A percentile compares a stretch with the other conserved stretches of the same genome.
These are phyloP conservation scores for Hetaerina americana DNA, from an alignment of 1,140 invertebrate species.

Conservation along the genomic window DNA sequence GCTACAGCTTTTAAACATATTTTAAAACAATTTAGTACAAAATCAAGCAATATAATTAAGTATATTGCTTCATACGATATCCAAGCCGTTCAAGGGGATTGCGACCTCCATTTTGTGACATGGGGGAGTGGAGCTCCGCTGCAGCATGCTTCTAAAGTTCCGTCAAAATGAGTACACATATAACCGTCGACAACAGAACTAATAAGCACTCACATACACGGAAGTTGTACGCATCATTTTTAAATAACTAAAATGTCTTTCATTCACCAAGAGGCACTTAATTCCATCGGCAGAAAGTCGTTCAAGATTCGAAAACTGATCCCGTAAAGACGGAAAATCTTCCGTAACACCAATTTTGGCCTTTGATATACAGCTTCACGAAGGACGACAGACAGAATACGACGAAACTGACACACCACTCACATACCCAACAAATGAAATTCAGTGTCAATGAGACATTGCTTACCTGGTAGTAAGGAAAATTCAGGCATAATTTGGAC, in stretches of 20 bases:
- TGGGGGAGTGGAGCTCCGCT: conserved; percentile 39
- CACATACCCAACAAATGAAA: conserved; percentile 12
- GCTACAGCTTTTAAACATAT: background rate
- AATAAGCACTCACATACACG: background rate
- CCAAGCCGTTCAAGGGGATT: conserved; percentile 3
- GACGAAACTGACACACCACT: conserved; percentile 4
- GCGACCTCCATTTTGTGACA: conserved; percentile 41
- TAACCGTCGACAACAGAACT: conserved; percentile 6
- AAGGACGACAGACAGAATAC: conserved; percentile 6
- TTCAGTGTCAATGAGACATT: conserved; percentile 14
- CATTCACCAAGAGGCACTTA: conserved; percentile 1
- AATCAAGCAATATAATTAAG: background rate
- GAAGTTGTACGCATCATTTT: conserved; percentile 4
- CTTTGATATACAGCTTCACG: conserved; percentile 14
- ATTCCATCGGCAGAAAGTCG: conserved; percentile 11
- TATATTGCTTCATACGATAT: background rate
- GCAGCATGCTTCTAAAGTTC: conserved; percentile 33
- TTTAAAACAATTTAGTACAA: background rate
- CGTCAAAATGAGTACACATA: conserved; percentile 26
- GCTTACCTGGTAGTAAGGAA: conserved; percentile 33
- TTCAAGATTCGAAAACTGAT: conserved; percentile 15
- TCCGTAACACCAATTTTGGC: conserved; percentile 12
- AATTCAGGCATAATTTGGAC: conserved; percentile 33
- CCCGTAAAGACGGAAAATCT: conserved; percentile 14
- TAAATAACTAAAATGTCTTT: conserved; percentile 1